Evolutionary conservation across 2,888 invertebrate genomes (phyloP).

Genomic region (Drosophila dives): DNA sequence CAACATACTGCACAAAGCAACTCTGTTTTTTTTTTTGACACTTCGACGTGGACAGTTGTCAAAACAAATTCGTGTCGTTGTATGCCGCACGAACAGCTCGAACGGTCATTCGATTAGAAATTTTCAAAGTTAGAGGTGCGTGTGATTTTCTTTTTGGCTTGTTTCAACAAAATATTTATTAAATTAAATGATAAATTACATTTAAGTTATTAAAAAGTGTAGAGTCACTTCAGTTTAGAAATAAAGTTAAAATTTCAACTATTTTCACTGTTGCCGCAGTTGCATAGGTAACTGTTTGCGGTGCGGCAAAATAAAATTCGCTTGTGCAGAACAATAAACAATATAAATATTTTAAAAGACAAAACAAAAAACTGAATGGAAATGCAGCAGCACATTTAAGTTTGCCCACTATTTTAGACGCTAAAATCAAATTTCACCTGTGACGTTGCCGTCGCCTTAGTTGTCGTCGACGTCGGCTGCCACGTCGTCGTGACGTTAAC

Average conservation of each 20-base stretch:
- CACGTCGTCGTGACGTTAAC: conserved; percentile 64
- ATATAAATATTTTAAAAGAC: neutral
- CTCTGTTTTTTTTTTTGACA: conserved; percentile 55
- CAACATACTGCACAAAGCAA: conserved; percentile 29
- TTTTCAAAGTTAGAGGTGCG: conserved; percentile 67
- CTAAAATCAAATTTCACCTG: conserved; percentile 51
- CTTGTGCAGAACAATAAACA: neutral
- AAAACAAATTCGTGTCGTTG: conserved; percentile 55
- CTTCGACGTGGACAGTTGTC: conserved; percentile 70
- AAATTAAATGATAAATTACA: conserved; percentile 12
- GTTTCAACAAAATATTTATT: conserved; percentile 12
- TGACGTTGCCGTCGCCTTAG: conserved; percentile 53
- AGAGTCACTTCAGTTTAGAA: neutral
- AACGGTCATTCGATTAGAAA: conserved; percentile 68
- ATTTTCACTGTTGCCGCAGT: neutral
- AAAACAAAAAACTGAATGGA: neutral
- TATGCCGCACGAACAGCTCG: conserved; percentile 30
- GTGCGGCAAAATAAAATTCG: neutral
- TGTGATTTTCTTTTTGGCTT: conserved; percentile 6
- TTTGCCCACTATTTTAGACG: neutral
- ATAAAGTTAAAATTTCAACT: neutral
- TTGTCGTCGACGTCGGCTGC: conserved; percentile 47
- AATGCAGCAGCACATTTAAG: neutral
- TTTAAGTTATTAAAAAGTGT: neutral
- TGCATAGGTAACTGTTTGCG: neutral